Conservation (phyloP, 2,888 invertebrate genomes). For the Meteorus colon region DNA sequence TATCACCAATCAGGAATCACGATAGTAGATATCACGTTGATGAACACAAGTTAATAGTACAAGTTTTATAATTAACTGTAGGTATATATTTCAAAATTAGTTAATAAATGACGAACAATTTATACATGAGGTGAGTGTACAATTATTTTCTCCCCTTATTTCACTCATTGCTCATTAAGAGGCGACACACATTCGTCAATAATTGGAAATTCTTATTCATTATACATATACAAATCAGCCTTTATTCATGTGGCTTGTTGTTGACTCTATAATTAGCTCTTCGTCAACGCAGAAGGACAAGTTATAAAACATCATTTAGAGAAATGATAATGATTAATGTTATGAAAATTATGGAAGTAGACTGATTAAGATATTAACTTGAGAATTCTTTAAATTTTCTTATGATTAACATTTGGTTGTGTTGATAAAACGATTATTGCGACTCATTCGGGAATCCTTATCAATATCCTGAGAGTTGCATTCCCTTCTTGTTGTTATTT, state of each 20-base stretch:
- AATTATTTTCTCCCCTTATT: background rate
- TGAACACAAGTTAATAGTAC: slow-evolving; percentile 16
- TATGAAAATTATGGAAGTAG: background rate
- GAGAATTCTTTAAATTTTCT: slow-evolving; percentile 2
- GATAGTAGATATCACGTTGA: background rate
- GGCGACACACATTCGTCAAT: background rate
- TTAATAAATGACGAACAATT: slow-evolving; percentile 16
- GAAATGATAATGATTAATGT: background rate
- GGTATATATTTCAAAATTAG: background rate
- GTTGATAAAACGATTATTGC: slow-evolving; percentile 19
- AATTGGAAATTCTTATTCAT: slow-evolving; percentile 13
- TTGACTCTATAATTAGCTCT: background rate
- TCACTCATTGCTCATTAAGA: background rate
- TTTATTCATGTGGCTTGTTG: slow-evolving; percentile 2
- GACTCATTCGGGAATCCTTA: background rate
- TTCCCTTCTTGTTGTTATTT: slow-evolving; percentile 12
- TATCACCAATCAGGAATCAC: background rate
- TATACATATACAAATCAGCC: slow-evolving; percentile 11
- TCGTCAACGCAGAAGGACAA: background rate
- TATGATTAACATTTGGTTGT: slow-evolving; percentile 23
- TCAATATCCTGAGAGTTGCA: background rate
- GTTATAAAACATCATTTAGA: background rate
- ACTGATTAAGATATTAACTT: background rate
- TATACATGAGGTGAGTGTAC: background rate
- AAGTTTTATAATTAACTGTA: slow-evolving; percentile 15